Evolutionary conservation across 2,113 vertebrate species (phyloP).

Genomic region (Peromyscus californicus): DNA sequence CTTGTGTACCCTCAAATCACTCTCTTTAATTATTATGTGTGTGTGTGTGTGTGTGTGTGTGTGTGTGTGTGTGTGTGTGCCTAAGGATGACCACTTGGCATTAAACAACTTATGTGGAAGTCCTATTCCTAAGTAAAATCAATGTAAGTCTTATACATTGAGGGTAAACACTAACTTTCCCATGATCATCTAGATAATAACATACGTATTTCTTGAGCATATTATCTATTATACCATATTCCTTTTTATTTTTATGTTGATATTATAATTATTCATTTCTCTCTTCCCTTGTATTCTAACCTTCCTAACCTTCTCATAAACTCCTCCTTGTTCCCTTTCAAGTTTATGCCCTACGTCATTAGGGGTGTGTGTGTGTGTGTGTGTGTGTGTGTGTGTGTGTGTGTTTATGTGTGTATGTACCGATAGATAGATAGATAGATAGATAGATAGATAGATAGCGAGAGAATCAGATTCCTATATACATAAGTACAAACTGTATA

Average conservation of each 20-base stretch:
- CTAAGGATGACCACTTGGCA: neutral
- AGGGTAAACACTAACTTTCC: conserved; percentile 17
- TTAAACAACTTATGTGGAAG: neutral
- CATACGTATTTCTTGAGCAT: conserved; percentile 24
- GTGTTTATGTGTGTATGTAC: neutral
- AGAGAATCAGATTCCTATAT: neutral
- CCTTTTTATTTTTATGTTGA: neutral
- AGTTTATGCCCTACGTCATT: neutral
- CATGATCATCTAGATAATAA: conserved; percentile 37
- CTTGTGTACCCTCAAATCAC: neutral
- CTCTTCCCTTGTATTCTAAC: neutral
- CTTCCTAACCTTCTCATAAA: neutral
- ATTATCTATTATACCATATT: neutral
- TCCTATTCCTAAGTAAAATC: neutral
- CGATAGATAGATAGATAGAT: neutral
- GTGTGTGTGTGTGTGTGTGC: neutral
- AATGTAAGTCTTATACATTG: neutral
- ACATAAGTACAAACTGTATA: neutral
- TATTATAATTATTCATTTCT: neutral
- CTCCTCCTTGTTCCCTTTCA: neutral
- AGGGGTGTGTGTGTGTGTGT: neutral
- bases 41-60: too few relatives aligned
- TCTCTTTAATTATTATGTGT: neutral
- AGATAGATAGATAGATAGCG: neutral
- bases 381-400: neutral